Base-by-base conservation (phyloP, 2,888 invertebrate genomes). In the Rhagophthalmus giganteus region DNA sequence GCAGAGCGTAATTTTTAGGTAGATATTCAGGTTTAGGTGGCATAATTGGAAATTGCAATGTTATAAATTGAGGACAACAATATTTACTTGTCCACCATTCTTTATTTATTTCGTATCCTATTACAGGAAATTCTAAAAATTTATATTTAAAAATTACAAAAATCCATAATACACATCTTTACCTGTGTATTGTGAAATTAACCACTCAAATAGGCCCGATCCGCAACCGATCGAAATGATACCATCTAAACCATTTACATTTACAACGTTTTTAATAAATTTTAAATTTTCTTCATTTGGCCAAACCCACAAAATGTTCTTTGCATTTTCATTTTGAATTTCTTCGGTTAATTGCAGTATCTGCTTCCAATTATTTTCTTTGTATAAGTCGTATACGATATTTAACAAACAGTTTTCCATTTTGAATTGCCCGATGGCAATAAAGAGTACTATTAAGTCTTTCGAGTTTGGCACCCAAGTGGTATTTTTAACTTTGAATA, bases 11-110 rank as follows among this genome's bases (percentile, higher is more conserved):
- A 28, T 78, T 72, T 2, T 63, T 42, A 28, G 66, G 53, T 15
- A 72, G 53, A 28, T 55, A 35, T 5, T 59, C 41, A 8, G 72
- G 60, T 6, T 72, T 65, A 16, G 74, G 68, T 1, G 84, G 71
- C 39, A 79, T 66, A 24, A 65, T 53, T 0, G 81, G 78, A 64
- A 83, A 82, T 52, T 80, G 78, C 16, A 87, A 76, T 2, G 82
- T 78, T 52, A 88, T 83, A 66, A 90, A 91, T 42, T 79, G 78
- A 1, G 85, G 85, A 11, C 86, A 84, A 1, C 88, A 84, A 71
- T 90, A 88, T 71, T 79, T 82, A 66, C 87, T 86, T 31, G 75
- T 77, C 91, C 91, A 92, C 90, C 90, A 92, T 0, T 80, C 81
- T 34, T 80, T 78, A 70, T 91, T 90, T n/a, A 88, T 77, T 78